Evolutionary conservation across 1,140 invertebrate genomes (phyloP).

Genomic region (Argopecten irradians): DNA sequence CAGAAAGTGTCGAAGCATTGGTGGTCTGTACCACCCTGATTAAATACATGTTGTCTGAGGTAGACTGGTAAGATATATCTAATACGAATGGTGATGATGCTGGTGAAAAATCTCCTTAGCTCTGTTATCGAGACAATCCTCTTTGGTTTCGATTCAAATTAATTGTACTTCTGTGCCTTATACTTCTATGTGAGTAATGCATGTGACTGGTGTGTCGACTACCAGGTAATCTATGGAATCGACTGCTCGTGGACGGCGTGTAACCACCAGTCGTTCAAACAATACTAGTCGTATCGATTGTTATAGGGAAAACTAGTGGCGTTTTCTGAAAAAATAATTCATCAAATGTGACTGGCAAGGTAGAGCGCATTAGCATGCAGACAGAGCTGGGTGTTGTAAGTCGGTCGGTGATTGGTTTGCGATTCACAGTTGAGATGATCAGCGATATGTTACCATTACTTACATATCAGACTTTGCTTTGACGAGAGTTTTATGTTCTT

Average conservation of each 20-base stretch:
- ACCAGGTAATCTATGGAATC: neutral
- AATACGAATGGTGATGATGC: neutral
- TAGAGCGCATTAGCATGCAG: conserved; percentile 15
- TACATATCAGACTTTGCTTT: neutral
- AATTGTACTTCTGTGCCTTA: neutral
- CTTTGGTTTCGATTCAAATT: neutral
- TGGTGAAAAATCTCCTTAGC: neutral
- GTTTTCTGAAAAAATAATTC: conserved; percentile 19
- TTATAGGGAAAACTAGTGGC: conserved; percentile 15
- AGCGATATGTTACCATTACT: neutral
- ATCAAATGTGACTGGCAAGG: conserved; percentile 20
- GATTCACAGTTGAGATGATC: conserved; percentile 5
- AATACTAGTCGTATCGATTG: neutral
- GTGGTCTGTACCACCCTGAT: too few relatives aligned
- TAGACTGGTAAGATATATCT: too few relatives aligned
- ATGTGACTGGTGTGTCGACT: neutral
- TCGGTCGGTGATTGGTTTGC: conserved; percentile 20
- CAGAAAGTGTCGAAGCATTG: neutral
- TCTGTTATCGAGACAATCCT: neutral
- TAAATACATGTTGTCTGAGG: too few relatives aligned
- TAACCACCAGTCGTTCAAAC: neutral
- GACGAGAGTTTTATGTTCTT: conserved; percentile 8
- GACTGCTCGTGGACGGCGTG: neutral
- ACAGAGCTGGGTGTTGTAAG: neutral
- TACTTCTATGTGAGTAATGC: neutral